Base-by-base conservation (phyloP, 1,140 invertebrate species). In the Diorhabda elongata region DNA sequence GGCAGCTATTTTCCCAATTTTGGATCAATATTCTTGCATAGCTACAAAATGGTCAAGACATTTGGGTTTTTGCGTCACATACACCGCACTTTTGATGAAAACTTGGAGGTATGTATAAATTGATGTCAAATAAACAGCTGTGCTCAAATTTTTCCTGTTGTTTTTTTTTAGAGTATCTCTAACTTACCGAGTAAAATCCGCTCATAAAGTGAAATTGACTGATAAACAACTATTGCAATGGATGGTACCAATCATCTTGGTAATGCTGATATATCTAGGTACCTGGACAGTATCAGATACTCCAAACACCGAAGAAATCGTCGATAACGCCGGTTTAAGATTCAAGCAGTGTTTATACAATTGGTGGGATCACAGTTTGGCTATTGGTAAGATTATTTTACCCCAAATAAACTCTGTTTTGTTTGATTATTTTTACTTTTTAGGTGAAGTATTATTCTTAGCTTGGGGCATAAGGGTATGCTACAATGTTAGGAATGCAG, bases 141-240 rank as follows among this genome's bases (percentile, higher is more conserved):
- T 26, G 1, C 26, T 26, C 0, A 26, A 26, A 1, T 26, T 26
- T 26, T 26, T 26, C 26, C 26, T 26, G 26, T 26, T 42, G 3
- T 42, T 42, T 60, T 60, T 9, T 73, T 84, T 3, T 81, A 95
- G 94, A 75, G 95, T 97, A 44, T 97, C 94, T 0, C 83, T 96
- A 58, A 97, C 95, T 9, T 97, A 96, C 82, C 88, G 94, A n/a
- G 93, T 96, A 0, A 96, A 96, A 79, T 95, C 93, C 42, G 92
- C 94, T 0, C 94, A 96, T 74, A 95, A 96, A 80, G 88, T 97
- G 11, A 96, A 96, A 76, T 82, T 97, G 42, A 96, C 95, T 2
- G 95, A 97, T 81, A 94, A 93, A 77, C 93, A 92, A 76, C 79
- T 97, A 45, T 78, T 97, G 41, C 94, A 96, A 75, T 94, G 95